Evolutionary conservation across 2,888 invertebrate genomes (phyloP).

Genomic region (Hylaea fasciaria): DNA sequence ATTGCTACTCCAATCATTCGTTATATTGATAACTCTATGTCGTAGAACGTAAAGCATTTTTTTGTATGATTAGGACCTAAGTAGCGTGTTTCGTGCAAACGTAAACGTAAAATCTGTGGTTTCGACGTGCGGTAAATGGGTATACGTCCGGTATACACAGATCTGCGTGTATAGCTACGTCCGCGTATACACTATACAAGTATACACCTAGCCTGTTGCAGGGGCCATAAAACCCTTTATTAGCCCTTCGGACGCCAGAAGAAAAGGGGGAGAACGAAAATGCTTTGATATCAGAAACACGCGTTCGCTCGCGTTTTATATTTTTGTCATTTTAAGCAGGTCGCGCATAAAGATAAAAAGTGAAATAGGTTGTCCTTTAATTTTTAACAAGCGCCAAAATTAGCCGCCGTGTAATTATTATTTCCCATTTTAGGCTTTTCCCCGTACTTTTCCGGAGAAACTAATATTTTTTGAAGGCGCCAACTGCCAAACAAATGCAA

Average conservation of each 20-base stretch:
- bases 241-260: conserved; percentile 47
- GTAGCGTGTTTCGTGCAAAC: conserved; percentile 45
- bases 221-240: conserved; percentile 58
- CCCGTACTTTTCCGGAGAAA: conserved; percentile 4
- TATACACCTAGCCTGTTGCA: conserved; percentile 55
- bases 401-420: conserved; percentile 17
- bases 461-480: background rate
- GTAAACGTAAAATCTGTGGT: conserved; percentile 41
- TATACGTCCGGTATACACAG: conserved; percentile 42
- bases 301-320: conserved; percentile 31
- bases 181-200: background rate
- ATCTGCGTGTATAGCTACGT: too few relatives aligned
- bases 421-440: conserved; percentile 17
- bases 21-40: too few relatives aligned
- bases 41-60: too few relatives aligned
- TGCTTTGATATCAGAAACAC: conserved; percentile 46
- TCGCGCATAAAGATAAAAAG: conserved; percentile 34
- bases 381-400: conserved; percentile 25
- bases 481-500: background rate
- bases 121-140: conserved; percentile 54
- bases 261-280: conserved; percentile 47
- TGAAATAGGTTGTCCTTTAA: conserved; percentile 23
- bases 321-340: conserved; percentile 38
- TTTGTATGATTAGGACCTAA: background rate
- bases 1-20: background rate